Evolutionary conservation across 2,888 invertebrate genomes (phyloP).

Genomic region (Euplagia quadripunctaria): DNA sequence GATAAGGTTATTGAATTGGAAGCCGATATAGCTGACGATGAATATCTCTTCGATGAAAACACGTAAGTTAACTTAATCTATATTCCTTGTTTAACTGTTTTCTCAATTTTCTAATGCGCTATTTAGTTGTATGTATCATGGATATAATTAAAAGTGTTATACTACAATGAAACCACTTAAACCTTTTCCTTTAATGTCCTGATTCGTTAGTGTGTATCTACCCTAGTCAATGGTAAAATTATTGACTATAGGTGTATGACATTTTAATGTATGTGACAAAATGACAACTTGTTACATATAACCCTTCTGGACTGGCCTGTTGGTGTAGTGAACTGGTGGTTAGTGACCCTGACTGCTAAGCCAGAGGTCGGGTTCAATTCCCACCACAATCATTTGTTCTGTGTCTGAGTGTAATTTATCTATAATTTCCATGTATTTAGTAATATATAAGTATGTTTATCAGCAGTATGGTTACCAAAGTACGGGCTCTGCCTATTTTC

Average conservation of each 20-base stretch:
- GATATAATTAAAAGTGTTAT: background rate
- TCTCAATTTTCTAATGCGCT: background rate
- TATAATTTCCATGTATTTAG: no score
- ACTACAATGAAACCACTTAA: background rate
- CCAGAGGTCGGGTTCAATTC: no score
- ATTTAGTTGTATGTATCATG: background rate
- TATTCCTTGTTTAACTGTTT: background rate
- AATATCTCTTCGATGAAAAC: slow-evolving; percentile 96
- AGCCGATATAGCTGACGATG: slow-evolving; percentile 98
- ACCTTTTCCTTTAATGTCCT: background rate
- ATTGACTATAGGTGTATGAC: background rate
- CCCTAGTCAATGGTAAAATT: background rate
- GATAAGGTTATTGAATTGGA: slow-evolving; percentile 98
- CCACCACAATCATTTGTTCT: no score
- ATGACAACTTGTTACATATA: background rate
- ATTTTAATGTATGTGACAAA: background rate
- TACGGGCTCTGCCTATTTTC: no score
- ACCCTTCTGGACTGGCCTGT: background rate
- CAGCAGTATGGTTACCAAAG: no score
- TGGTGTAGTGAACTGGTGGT: no score
- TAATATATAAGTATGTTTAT: no score
- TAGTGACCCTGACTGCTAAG: no score
- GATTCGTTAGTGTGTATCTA: no score
- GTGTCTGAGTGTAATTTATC: no score
- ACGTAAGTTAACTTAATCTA: slow-evolving; percentile 87